A percentile compares a stretch with the other conserved stretches of the same genome.
phyloP scores from a whole-genome alignment of 2,888 invertebrate genomes.

The Dynastes hyllus region DNA sequence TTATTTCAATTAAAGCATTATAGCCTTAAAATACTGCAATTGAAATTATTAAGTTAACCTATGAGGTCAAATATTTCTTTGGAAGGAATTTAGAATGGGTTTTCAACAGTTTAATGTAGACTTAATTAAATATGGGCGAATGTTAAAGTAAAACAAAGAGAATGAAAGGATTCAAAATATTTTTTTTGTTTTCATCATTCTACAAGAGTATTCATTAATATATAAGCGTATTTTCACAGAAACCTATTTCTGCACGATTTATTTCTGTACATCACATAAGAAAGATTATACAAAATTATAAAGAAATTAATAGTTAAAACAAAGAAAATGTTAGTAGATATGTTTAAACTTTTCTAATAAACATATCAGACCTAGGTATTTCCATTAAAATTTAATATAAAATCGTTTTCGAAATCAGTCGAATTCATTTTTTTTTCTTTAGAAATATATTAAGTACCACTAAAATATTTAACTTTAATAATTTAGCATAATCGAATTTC shows the following conservation, averaged over 20 bases:
- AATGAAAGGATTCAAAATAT: slow-evolving; percentile 42
- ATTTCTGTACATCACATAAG: slow-evolving; percentile 42
- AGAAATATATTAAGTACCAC: slow-evolving; percentile 26
- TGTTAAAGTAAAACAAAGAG: slow-evolving; percentile 6
- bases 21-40: slow-evolving; percentile 29
- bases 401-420: slow-evolving; percentile 39
- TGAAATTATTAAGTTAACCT: slow-evolving; percentile 37
- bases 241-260: slow-evolving; percentile 38
- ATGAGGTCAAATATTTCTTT: slow-evolving; percentile 28
- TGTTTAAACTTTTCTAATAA: slow-evolving; percentile 37
- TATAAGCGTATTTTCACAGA: slow-evolving; percentile 49
- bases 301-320: slow-evolving; percentile 30
- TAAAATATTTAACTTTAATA: slow-evolving; percentile 14
- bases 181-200: slow-evolving; percentile 28
- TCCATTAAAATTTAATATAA: slow-evolving; percentile 37
- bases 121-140: too few species aligned
- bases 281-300: slow-evolving; percentile 21
- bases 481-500: slow-evolving; percentile 31
- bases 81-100: slow-evolving; percentile 21
- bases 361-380: slow-evolving; percentile 39
- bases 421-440: slow-evolving; percentile 14
- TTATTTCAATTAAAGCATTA: slow-evolving; percentile 26
- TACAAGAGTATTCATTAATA: slow-evolving; percentile 43
- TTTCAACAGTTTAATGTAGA: slow-evolving; percentile 3
- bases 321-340: slow-evolving; percentile 30